A percentile compares a stretch with the other conserved stretches of the same genome.
These are phyloP conservation scores for Cloeon dipterum DNA, from an alignment of 2,888 invertebrate species.

Conservation along the genomic window DNA sequence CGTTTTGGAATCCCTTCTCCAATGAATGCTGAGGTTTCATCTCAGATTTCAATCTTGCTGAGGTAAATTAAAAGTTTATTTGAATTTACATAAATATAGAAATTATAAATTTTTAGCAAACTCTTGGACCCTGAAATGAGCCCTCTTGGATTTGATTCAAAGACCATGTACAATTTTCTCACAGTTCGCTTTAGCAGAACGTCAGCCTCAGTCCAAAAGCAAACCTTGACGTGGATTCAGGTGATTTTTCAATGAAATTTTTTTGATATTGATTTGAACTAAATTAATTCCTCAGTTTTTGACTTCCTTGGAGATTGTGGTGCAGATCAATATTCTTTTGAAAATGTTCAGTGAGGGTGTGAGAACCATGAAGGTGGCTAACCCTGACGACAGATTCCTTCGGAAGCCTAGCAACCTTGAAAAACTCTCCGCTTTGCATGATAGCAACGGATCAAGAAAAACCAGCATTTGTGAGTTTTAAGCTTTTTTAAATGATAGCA, in stretches of 20 bases:
- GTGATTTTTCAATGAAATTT: constrained; percentile 17
- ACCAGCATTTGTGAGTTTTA: constrained; percentile 29
- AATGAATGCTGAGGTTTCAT: background rate
- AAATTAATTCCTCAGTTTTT: constrained; percentile 37
- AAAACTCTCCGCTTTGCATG: background rate
- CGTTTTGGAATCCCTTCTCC: constrained; percentile 46
- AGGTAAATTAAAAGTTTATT: constrained; percentile 20
- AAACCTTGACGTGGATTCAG: constrained; percentile 74
- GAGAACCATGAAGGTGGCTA: constrained; percentile 33
- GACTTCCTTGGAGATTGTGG: constrained; percentile 70
- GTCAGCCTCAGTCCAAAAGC: constrained; percentile 60
- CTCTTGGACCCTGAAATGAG: constrained; percentile 92
- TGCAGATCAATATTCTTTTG: constrained; percentile 69
- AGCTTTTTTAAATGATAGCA: too few relatives aligned
- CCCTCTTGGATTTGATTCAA: constrained; percentile 82
- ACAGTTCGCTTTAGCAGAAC: constrained; percentile 60
- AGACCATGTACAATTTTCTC: constrained; percentile 87
- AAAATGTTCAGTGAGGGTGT: constrained; percentile 79
- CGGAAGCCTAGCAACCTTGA: background rate
- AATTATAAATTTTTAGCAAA: constrained; percentile 37
- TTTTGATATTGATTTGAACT: background rate
- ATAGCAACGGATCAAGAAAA: constrained; percentile 18
- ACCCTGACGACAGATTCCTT: constrained; percentile 6
- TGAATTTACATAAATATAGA: background rate
- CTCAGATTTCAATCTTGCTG: constrained; percentile 22